Percentiles rank a stretch among this genome's conserved stretches.
These are phyloP conservation scores for Caenorhabditis virilis DNA, from an alignment of 2,888 invertebrate genomes.

Conservation along the genomic window DNA sequence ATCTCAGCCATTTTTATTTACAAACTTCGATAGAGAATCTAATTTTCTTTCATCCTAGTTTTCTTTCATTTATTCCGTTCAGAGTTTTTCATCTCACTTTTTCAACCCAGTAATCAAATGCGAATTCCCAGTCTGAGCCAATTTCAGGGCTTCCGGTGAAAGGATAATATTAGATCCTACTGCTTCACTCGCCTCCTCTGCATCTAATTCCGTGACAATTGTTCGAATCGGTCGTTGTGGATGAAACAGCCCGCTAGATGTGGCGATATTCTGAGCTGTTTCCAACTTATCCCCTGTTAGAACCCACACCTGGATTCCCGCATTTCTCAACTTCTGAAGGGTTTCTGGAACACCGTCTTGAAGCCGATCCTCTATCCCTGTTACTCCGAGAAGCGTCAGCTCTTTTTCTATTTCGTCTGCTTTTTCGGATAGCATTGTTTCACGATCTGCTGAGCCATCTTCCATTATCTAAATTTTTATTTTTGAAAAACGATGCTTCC, in stretches of 20 bases:
- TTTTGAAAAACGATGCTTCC: too few species aligned
- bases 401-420: slow-evolving; percentile 81
- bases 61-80: too few species aligned
- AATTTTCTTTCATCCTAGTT: too few species aligned
- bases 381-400: slow-evolving; percentile 77
- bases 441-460: slow-evolving; percentile 71
- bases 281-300: slow-evolving; percentile 94
- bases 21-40: too few species aligned
- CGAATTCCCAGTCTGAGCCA: slow-evolving; percentile 82
- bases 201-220: slow-evolving; percentile 17
- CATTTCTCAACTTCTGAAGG: slow-evolving; percentile 77
- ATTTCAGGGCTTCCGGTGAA: slow-evolving; percentile 73
- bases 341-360: slow-evolving; percentile 87
- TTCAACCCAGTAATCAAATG: slow-evolving; percentile 38
- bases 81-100: too few species aligned
- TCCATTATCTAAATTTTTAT: slow-evolving; percentile 68
- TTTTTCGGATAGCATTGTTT: slow-evolving; percentile 80
- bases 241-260: slow-evolving; percentile 82
- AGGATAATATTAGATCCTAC: slow-evolving; percentile 46
- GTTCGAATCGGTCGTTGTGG: slow-evolving; percentile 65
- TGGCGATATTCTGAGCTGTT: slow-evolving; percentile 93
- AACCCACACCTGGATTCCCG: slow-evolving; percentile 73
- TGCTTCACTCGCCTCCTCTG: slow-evolving; percentile 29
- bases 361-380: slow-evolving; percentile 74
- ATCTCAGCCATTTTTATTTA: too few species aligned